phyloP scores from a whole-genome alignment of 2,113 vertebrate species.

The Caranx melampygus region DNA sequence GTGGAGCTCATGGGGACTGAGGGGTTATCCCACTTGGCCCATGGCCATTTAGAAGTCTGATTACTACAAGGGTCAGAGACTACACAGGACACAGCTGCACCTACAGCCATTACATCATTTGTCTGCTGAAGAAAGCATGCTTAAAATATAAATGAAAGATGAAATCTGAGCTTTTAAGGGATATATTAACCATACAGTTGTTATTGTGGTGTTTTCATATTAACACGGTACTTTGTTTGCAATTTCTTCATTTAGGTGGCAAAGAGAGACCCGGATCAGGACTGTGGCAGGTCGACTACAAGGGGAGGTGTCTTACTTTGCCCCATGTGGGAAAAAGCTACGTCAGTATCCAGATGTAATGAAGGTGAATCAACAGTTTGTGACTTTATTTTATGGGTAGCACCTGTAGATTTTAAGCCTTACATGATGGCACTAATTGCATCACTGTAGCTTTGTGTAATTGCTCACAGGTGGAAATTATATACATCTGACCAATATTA shows the following conservation, averaged over 20 bases:
- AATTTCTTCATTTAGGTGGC: slow-evolving; percentile 86
- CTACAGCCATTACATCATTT: background rate
- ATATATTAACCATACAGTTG: background rate
- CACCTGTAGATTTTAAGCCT: background rate
- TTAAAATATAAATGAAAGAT: no score
- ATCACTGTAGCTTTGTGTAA: background rate
- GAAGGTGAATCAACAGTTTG: slow-evolving; percentile 85
- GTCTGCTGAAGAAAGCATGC: background rate
- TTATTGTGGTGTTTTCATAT: background rate
- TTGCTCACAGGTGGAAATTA: background rate
- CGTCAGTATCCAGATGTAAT: slow-evolving; percentile 95
- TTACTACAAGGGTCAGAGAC: slow-evolving; percentile 28
- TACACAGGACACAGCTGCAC: background rate
- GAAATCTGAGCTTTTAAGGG: background rate
- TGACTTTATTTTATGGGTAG: background rate
- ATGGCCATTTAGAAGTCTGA: slow-evolving; percentile 32
- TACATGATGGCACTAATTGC: background rate
- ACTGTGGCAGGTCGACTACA: slow-evolving; percentile 90
- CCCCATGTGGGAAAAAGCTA: slow-evolving; percentile 96
- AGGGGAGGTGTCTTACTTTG: slow-evolving; percentile 94
- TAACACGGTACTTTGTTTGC: background rate
- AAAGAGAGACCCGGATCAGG: slow-evolving; percentile 93
- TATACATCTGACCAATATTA: background rate
- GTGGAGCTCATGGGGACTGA: slow-evolving; percentile 38
- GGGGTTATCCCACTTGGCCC: slow-evolving; percentile 32